Percentiles rank a stretch among this genome's conserved stretches.
Conservation (phyloP, 2,888 invertebrate genomes). For the Andrena flavipes region DNA sequence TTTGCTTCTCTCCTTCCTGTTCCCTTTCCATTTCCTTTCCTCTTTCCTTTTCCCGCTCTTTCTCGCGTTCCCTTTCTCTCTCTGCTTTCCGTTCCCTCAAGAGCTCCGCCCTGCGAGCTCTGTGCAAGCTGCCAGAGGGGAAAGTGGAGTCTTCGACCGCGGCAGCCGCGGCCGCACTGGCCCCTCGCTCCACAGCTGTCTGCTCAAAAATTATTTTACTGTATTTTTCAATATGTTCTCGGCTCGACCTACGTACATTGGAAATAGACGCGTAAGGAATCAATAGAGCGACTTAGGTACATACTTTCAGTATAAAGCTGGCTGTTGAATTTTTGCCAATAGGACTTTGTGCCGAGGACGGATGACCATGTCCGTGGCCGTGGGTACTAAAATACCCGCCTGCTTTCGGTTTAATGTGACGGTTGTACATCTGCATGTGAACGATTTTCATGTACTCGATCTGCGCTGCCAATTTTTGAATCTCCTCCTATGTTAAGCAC, state of each 20-base stretch:
- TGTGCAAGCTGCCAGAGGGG: slow-evolving; percentile 79
- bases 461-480: slow-evolving; percentile 95
- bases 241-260: not conserved
- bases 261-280: not conserved
- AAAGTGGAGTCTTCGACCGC: slow-evolving; percentile 80
- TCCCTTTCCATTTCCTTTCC: slow-evolving; percentile 55
- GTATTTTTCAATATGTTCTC: slow-evolving; percentile 62
- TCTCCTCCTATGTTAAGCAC: slow-evolving; percentile 88
- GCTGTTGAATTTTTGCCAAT: slow-evolving; percentile 79
- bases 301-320: slow-evolving; percentile 80
- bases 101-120: slow-evolving; percentile 77
- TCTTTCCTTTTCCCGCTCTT: slow-evolving; percentile 66
- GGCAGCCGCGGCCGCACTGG: slow-evolving; percentile 79
- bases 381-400: slow-evolving; percentile 92
- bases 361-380: slow-evolving; percentile 74
- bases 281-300: slow-evolving; percentile 59
- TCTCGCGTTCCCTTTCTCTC: slow-evolving; percentile 72
- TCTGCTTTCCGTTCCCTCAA: slow-evolving; percentile 76
- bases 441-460: slow-evolving; percentile 98
- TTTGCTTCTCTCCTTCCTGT: slow-evolving; percentile 53
- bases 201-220: slow-evolving; percentile 74
- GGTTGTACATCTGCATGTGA: slow-evolving; percentile 96
- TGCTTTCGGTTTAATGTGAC: slow-evolving; percentile 93
- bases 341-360: slow-evolving; percentile 76
- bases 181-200: slow-evolving; percentile 79